Conservation (phyloP, 53 echinoderm and acorn worm species). For the Antedon mediterranea region DNA sequence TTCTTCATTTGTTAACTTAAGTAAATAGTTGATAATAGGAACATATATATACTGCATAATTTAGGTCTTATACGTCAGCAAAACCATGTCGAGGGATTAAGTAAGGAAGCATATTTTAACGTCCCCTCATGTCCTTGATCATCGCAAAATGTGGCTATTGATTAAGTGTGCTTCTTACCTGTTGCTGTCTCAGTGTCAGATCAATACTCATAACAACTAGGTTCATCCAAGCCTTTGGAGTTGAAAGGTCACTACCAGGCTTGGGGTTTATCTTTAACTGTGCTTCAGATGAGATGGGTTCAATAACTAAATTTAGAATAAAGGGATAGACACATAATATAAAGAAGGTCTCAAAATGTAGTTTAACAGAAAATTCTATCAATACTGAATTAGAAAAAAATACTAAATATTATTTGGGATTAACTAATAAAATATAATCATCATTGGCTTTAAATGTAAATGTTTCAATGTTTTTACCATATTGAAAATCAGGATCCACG, state of each 20-base stretch:
- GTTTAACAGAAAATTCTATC: slow-evolving; percentile 14
- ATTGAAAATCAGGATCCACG: background rate
- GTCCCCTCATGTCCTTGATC: no score
- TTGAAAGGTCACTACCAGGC: slow-evolving; percentile 56
- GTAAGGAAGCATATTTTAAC: no score
- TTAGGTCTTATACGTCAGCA: no score
- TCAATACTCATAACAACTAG: slow-evolving; percentile 85
- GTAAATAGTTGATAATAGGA: no score
- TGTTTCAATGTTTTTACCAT: background rate
- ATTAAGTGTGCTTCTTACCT: slow-evolving; percentile 46
- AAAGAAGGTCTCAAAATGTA: no score
- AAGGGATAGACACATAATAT: background rate
- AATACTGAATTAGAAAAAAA: no score
- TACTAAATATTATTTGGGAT: no score
- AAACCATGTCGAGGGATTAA: no score
- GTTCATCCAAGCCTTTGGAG: slow-evolving; percentile 84
- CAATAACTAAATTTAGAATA: slow-evolving; percentile 88
- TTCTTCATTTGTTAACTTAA: no score
- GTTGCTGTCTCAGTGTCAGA: slow-evolving; percentile 60
- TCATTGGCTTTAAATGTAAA: background rate
- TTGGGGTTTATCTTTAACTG: slow-evolving; percentile 86
- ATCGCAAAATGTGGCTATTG: no score
- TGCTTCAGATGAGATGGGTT: slow-evolving; percentile 90
- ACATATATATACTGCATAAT: no score
- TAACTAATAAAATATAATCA: no score